These are phyloP conservation scores for Zoanthus solanderi DNA, from an alignment of 92 coral and sea anemone species.

Conservation along the genomic window DNA sequence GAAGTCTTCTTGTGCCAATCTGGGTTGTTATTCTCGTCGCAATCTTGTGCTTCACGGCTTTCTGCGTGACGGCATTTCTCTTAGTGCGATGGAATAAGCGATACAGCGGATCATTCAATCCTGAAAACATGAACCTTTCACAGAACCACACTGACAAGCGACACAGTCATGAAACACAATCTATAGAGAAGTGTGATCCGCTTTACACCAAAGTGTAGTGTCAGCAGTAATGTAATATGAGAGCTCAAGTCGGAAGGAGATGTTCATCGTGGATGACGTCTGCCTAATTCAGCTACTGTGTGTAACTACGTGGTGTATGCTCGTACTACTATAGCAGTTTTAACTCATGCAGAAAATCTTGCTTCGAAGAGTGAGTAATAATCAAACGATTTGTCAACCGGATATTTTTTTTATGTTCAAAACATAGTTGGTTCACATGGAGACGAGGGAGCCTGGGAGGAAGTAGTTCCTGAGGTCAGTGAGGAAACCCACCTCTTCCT, in stretches of 20 bases:
- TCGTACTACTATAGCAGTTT: no score
- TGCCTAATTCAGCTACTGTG: neutral
- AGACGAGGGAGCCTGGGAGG: no score
- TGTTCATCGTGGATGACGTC: neutral
- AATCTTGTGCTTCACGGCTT: conserved; percentile 15
- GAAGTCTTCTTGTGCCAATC: conserved; percentile 31
- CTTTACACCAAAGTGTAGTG: conserved; percentile 13
- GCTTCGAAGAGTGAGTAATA: no score
- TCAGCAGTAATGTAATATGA: neutral
- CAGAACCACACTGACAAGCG: conserved; percentile 2
- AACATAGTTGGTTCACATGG: no score
- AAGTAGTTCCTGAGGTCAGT: no score
- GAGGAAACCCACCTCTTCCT: no score
- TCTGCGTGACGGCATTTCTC: conserved; percentile 14
- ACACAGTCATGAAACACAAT: neutral
- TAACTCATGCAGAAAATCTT: no score
- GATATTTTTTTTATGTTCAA: no score
- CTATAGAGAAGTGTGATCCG: neutral
- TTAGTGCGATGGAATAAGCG: conserved; percentile 36
- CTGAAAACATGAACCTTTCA: conserved; percentile 20
- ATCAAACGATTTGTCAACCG: no score
- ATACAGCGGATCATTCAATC: conserved; percentile 40
- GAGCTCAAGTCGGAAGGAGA: neutral
- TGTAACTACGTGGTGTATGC: neutral
- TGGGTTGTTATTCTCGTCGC: conserved; percentile 37